Conservation (phyloP, 2,888 invertebrate species). For the Cistogaster globosa region DNA sequence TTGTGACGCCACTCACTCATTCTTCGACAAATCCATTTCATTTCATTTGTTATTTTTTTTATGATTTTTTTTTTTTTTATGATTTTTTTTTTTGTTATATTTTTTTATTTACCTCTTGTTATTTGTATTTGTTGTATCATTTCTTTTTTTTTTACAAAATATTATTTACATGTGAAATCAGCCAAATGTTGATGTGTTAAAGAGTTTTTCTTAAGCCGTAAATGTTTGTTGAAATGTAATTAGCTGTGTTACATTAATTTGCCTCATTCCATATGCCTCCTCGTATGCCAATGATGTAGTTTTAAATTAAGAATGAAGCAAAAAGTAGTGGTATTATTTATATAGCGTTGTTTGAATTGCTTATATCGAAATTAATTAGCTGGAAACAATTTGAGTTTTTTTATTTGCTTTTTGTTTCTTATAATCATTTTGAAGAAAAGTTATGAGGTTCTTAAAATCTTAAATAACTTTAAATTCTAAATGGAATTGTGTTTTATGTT, state of each 20-base stretch:
- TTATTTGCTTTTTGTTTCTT: not conserved
- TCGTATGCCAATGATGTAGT: slow-evolving; percentile 1
- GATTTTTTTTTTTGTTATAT: not conserved
- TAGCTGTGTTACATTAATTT: slow-evolving; percentile 59
- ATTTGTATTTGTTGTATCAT: slow-evolving; percentile 4
- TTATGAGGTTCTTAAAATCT: slow-evolving; percentile 53
- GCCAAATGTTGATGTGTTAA: slow-evolving; percentile 53
- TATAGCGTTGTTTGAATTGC: slow-evolving; percentile 1
- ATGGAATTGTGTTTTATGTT: slow-evolving; percentile 31
- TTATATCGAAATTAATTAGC: slow-evolving; percentile 40
- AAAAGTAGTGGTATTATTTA: slow-evolving; percentile 6
- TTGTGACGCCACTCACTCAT: slow-evolving; percentile 68
- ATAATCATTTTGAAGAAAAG: slow-evolving; percentile 20
- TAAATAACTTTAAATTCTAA: slow-evolving; percentile 51
- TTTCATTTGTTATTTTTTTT: not conserved
- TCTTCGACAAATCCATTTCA: slow-evolving; percentile 64
- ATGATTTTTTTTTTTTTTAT: not conserved
- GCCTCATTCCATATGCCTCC: slow-evolving; percentile 11
- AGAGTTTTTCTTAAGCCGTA: slow-evolving; percentile 40
- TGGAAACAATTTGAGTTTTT: slow-evolving; percentile 38
- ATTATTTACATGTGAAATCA: slow-evolving; percentile 65
- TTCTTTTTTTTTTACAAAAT: not conserved
- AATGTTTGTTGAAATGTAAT: slow-evolving; percentile 64
- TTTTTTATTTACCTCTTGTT: not conserved
- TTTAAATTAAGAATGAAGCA: slow-evolving; percentile 8